phyloP scores from a whole-genome alignment of 2,113 vertebrate species.

The Orycteropus afer region DNA sequence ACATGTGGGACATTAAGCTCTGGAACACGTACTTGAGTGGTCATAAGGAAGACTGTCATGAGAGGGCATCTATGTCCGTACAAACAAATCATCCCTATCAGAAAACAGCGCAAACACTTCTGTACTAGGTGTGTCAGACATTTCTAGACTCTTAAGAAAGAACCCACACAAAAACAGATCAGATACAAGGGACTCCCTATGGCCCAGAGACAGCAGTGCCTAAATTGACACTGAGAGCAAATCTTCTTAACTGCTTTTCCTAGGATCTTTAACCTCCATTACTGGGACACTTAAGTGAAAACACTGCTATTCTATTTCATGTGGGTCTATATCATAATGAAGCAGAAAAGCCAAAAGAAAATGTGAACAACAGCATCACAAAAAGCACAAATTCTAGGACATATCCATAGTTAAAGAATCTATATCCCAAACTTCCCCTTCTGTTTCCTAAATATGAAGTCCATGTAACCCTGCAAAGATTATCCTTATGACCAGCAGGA shows the following conservation, averaged over 20 bases:
- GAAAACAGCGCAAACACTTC: accelerated
- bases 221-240: not conserved
- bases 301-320: not conserved
- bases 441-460: not conserved
- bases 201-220: not conserved
- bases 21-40: accelerated
- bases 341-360: not conserved
- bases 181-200: not conserved
- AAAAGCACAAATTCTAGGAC: not conserved
- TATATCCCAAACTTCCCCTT: not conserved
- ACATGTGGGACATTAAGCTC: not conserved
- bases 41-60: not conserved
- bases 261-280: not conserved
- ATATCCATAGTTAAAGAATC: not conserved
- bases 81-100: too few relatives aligned
- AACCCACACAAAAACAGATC: not conserved
- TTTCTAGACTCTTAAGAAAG: not conserved
- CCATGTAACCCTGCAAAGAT: not conserved
- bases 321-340: not conserved
- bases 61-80: not conserved
- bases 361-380: not conserved
- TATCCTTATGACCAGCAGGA: not conserved
- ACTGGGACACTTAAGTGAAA: not conserved
- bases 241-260: not conserved
- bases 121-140: accelerated